Evolutionary conservation across 2,797 vertebrate genomes (phyloP).

Genomic region (Microctenopoma lineatum): DNA sequence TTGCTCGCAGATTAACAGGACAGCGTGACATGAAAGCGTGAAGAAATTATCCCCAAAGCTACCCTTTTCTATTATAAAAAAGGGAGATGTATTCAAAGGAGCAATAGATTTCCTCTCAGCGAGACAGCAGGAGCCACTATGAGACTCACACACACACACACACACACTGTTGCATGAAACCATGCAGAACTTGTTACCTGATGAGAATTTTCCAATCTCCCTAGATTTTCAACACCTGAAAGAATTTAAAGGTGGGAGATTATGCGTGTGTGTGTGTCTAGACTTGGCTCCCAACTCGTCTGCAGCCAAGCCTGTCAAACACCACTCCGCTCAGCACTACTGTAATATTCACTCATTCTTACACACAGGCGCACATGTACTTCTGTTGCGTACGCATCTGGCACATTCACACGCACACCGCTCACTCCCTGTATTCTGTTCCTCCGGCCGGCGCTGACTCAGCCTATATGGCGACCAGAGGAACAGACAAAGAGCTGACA

Average conservation of each 20-base stretch:
- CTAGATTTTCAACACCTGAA: constrained; percentile 36
- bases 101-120: constrained; percentile 8
- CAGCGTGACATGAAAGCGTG: constrained; percentile 34
- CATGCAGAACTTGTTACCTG: constrained; percentile 32
- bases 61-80: not conserved
- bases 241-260: constrained; percentile 21
- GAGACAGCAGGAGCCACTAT: not conserved
- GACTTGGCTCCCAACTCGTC: constrained; percentile 16
- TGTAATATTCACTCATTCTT: constrained; percentile 64
- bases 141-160: not conserved
- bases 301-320: constrained; percentile 30
- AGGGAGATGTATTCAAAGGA: constrained; percentile 6
- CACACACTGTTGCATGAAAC: not conserved
- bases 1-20: constrained; percentile 30
- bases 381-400: not conserved
- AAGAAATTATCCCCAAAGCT: constrained; percentile 25
- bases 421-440: constrained; percentile 33
- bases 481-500: constrained; percentile 76
- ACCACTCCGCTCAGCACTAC: constrained; percentile 65
- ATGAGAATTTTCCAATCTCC: constrained; percentile 32
- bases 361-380: constrained; percentile 7
- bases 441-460: constrained; percentile 68
- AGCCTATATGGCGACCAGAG: constrained; percentile 49
- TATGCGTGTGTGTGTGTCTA: constrained; percentile 27
- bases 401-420: constrained; percentile 4